A percentile compares a stretch with the other conserved stretches of the same genome.
These are phyloP conservation scores for Anarhynchus alexandrinus DNA, from an alignment of 2,113 vertebrate genomes.

Conservation along the genomic window DNA sequence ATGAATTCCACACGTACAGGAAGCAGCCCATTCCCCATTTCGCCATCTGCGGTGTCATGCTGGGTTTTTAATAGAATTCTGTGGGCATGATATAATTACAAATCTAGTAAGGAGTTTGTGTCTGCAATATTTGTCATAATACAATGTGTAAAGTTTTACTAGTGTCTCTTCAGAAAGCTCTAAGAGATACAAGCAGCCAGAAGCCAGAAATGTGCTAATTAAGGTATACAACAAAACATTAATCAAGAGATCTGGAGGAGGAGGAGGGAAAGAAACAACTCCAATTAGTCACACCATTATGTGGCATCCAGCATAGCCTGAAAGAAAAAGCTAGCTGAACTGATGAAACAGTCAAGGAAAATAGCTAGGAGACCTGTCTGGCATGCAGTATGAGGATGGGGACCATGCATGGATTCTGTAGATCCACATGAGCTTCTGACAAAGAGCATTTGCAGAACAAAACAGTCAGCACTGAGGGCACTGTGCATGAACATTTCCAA, in stretches of 20 bases:
- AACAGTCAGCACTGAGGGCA: background rate
- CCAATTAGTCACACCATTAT: slow-evolving; percentile 53
- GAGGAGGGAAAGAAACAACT: slow-evolving; percentile 20
- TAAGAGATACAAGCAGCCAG: slow-evolving; percentile 13
- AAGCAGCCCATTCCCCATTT: slow-evolving; percentile 39
- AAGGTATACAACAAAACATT: slow-evolving; percentile 38
- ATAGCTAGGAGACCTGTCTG: background rate
- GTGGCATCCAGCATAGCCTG: slow-evolving; percentile 45
- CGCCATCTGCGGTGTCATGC: background rate
- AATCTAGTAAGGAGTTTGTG: background rate
- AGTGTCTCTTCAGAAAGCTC: slow-evolving; percentile 18
- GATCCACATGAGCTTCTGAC: background rate
- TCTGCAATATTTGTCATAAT: slow-evolving; percentile 9
- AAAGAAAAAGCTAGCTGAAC: slow-evolving; percentile 27
- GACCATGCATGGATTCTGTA: background rate
- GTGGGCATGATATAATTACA: slow-evolving; percentile 29
- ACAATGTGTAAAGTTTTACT: slow-evolving; percentile 26
- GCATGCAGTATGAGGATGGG: background rate
- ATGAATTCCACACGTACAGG: background rate
- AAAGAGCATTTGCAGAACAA: background rate
- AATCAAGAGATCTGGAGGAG: slow-evolving; percentile 47
- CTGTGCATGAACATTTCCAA: background rate
- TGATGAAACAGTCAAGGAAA: slow-evolving; percentile 14
- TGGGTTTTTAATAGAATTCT: slow-evolving; percentile 51
- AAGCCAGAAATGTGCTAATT: slow-evolving; percentile 52